Percentiles rank a stretch among this genome's conserved stretches.
Conservation (phyloP, 2,113 vertebrate species). For the Holacanthus passer region DNA sequence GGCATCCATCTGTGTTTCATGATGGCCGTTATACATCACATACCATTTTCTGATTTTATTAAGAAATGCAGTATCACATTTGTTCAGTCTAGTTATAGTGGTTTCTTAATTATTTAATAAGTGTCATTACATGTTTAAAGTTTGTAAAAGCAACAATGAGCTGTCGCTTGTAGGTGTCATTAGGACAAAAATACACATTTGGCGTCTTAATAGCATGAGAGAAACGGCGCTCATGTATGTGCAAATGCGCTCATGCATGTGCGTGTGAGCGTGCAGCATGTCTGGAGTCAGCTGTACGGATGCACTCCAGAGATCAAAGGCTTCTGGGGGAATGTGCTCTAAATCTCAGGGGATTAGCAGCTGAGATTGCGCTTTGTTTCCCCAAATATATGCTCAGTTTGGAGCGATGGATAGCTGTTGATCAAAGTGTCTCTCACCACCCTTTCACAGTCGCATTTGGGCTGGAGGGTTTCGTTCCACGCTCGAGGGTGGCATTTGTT, state of each 20-base stretch:
- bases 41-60: neutral
- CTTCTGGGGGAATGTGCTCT: constrained; percentile 78
- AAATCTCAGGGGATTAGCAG: constrained; percentile 82
- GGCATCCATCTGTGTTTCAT: neutral
- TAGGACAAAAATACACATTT: constrained; percentile 16
- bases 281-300: constrained; percentile 78
- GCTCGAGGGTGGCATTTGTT: constrained; percentile 55
- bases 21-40: neutral
- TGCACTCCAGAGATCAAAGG: constrained; percentile 85
- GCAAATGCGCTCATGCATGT: constrained; percentile 38
- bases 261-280: constrained; percentile 58
- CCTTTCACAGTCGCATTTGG: constrained; percentile 30
- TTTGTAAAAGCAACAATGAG: neutral
- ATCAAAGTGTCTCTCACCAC: constrained; percentile 68
- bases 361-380: constrained; percentile 81
- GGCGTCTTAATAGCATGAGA: constrained; percentile 48
- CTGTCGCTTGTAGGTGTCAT: constrained; percentile 13
- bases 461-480: constrained; percentile 55
- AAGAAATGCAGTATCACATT: accelerated
- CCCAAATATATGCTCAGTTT: constrained; percentile 74
- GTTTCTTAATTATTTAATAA: too few relatives aligned
- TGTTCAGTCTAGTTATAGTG: neutral
- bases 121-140: neutral
- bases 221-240: constrained; percentile 43
- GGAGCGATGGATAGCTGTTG: constrained; percentile 65